Conservation (phyloP, 2,888 invertebrate genomes). For the Ypsolopha scabrella region DNA sequence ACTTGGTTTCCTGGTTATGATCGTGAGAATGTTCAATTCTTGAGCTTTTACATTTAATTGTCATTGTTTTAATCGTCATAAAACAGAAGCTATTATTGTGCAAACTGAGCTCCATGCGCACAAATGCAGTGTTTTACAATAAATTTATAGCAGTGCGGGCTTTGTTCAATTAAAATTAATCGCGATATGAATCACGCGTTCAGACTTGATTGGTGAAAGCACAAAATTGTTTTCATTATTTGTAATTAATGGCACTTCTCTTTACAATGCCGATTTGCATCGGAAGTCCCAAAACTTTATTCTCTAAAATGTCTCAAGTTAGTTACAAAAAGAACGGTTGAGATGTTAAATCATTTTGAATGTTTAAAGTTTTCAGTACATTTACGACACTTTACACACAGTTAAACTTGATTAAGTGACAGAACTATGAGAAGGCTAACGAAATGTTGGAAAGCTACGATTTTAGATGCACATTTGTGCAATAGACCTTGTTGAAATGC, state of each 20-base stretch:
- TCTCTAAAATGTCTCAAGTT: background rate
- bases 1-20: background rate
- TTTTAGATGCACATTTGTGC: background rate
- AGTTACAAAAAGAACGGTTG: conserved; percentile 8
- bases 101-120: background rate
- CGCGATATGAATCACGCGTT: conserved; percentile 13
- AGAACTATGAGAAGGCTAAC: conserved; percentile 5
- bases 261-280: too few species aligned
- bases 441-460: background rate
- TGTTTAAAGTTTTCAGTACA: conserved; percentile 12
- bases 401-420: conserved; percentile 23
- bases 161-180: conserved; percentile 16
- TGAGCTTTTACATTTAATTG: too few species aligned
- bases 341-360: conserved; percentile 12
- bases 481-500: background rate
- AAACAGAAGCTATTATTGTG: background rate
- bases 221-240: conserved; percentile 7
- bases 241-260: too few species aligned
- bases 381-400: conserved; percentile 21
- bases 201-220: conserved; percentile 6
- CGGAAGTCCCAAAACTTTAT: background rate
- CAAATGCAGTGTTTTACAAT: background rate
- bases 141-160: conserved; percentile 10
- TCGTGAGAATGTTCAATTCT: too few species aligned
- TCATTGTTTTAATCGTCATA: background rate